Evolutionary conservation across 2,888 invertebrate genomes (phyloP).

Genomic region (Yponomeuta plumbellus): DNA sequence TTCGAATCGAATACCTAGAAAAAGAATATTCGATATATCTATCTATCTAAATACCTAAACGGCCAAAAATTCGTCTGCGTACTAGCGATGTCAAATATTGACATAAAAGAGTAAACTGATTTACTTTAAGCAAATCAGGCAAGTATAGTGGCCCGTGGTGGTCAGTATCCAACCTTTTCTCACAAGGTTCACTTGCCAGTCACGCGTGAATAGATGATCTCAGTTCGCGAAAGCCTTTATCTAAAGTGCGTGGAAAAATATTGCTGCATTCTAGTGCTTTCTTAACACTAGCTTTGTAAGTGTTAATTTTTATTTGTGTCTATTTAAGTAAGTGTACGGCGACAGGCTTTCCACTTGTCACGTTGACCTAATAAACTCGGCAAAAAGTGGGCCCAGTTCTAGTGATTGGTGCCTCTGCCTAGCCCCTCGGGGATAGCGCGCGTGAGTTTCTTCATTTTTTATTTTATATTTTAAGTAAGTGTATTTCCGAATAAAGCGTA

Average conservation of each 20-base stretch:
- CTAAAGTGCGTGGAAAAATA: not conserved
- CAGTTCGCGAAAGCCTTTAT: not conserved
- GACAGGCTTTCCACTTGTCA: no score
- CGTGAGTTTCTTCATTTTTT: no score
- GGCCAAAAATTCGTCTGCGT: not conserved
- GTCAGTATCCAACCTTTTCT: constrained; percentile 5
- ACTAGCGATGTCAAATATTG: not conserved
- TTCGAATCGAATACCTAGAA: not conserved
- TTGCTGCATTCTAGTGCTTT: not conserved
- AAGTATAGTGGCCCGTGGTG: not conserved
- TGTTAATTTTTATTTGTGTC: not conserved
- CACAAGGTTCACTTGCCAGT: constrained; percentile 13
- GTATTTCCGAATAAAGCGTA: no score
- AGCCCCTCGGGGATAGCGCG: no score
- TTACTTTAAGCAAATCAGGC: not conserved
- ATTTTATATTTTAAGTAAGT: no score
- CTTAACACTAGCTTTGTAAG: not conserved
- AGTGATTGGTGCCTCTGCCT: no score
- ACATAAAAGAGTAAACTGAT: constrained; percentile 1
- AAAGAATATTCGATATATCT: not conserved
- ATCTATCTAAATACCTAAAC: not conserved
- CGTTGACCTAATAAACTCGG: no score
- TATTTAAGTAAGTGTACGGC: no score
- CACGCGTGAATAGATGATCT: not conserved
- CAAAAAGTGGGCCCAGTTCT: no score